phyloP scores from a whole-genome alignment of 30 jellyfish, hydroid and myxozoan genomes.

The Nemopilema nomurai region DNA sequence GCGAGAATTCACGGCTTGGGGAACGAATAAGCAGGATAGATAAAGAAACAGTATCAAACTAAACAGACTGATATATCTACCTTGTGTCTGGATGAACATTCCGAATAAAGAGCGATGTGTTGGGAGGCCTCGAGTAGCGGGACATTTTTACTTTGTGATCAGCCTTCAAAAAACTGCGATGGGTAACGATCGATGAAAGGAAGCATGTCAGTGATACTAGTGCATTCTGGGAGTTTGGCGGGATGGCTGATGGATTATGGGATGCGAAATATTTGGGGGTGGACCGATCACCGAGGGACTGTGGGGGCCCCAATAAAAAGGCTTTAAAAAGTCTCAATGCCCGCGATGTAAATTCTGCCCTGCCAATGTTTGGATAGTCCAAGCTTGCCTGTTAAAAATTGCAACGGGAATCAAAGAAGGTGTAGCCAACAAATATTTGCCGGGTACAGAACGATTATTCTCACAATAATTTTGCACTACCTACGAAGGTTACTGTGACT shows the following conservation, averaged over 20 bases:
- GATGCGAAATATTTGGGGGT: no score
- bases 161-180: neutral
- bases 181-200: neutral
- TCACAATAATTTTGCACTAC: no score
- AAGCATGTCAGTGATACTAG: neutral
- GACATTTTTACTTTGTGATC: constrained; percentile 9
- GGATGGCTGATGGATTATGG: neutral
- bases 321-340: no score
- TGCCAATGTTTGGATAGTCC: no score
- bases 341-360: no score
- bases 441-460: no score
- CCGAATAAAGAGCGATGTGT: constrained; percentile 84
- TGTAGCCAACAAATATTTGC: no score
- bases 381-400: no score
- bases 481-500: no score
- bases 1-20: neutral
- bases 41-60: neutral
- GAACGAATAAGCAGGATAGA: neutral
- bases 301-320: no score
- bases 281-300: no score
- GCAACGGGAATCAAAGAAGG: no score
- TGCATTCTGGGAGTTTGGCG: constrained; percentile 21
- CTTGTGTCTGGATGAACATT: constrained; percentile 81
- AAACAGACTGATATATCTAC: constrained; percentile 17
- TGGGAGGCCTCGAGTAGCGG: constrained; percentile 93